Evolutionary conservation across 2,888 invertebrate species (phyloP).

Genomic region (Anodontia alba): DNA sequence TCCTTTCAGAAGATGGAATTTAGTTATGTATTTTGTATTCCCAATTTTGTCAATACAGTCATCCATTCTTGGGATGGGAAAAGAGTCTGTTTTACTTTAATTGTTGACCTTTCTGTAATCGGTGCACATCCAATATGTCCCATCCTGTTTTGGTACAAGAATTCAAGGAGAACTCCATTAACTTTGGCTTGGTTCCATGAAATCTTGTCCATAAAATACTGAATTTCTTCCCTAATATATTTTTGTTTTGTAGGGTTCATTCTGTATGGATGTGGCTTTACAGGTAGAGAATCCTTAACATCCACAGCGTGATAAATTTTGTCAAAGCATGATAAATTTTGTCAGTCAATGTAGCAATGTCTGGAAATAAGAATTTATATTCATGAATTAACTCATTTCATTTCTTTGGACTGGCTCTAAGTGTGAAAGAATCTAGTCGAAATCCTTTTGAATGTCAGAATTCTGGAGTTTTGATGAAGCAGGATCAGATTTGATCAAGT

Average conservation of each 20-base stretch:
- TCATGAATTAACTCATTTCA: slow-evolving; percentile 40
- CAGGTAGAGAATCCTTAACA: slow-evolving; percentile 29
- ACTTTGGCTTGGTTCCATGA: slow-evolving; percentile 41
- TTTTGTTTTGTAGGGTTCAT: slow-evolving; percentile 43
- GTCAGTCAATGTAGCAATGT: slow-evolving; percentile 46
- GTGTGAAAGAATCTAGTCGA: slow-evolving; percentile 35
- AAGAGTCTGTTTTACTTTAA: slow-evolving; percentile 61
- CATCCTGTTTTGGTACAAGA: slow-evolving; percentile 55
- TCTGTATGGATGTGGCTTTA: slow-evolving; percentile 59
- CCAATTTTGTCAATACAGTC: slow-evolving; percentile 68
- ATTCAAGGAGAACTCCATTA: slow-evolving; percentile 65
- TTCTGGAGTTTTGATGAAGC: slow-evolving; percentile 30
- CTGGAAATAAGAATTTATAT: slow-evolving; percentile 52
- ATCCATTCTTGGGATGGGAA: slow-evolving; percentile 63
- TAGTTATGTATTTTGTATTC: slow-evolving; percentile 58
- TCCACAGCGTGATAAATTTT: slow-evolving; percentile 39
- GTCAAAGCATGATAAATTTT: slow-evolving; percentile 36
- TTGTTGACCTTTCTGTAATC: slow-evolving; percentile 65
- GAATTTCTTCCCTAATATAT: slow-evolving; percentile 45
- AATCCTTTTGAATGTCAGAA: slow-evolving; percentile 37
- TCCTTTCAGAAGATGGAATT: slow-evolving; percentile 61
- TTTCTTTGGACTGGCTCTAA: not conserved
- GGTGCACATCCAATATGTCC: slow-evolving; percentile 56
- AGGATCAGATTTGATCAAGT: slow-evolving; percentile 14
- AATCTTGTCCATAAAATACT: slow-evolving; percentile 64